Percentiles rank a stretch among this genome's conserved stretches.
Evolutionary conservation across 2,797 vertebrate species (phyloP).

Genomic region (Cheirogaleus major): DNA sequence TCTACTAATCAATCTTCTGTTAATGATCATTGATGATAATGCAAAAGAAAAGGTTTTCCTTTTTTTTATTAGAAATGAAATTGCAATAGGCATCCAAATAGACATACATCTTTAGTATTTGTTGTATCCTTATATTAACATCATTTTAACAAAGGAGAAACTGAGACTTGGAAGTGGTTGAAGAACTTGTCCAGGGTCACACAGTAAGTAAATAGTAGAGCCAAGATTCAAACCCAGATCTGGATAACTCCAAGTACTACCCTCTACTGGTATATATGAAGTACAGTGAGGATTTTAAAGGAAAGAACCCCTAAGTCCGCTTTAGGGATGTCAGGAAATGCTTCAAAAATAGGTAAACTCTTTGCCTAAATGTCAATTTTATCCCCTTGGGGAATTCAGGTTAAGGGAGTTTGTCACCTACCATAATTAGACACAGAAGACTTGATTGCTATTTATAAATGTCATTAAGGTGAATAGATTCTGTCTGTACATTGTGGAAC

Average conservation of each 20-base stretch:
- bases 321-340: not conserved
- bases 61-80: conserved; percentile 23
- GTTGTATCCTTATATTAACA: not conserved
- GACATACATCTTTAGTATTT: not conserved
- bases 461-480: not conserved
- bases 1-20: not conserved
- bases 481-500: not conserved
- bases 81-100: not conserved
- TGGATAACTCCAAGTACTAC: not conserved
- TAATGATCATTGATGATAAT: not conserved
- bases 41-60: not conserved
- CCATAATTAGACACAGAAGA: not conserved
- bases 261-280: not conserved
- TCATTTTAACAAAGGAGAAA: not conserved
- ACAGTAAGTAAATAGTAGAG: not conserved
- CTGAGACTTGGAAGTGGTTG: not conserved
- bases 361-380: not conserved
- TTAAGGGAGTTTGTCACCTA: not conserved
- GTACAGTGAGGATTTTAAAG: not conserved
- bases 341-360: not conserved
- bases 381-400: not conserved
- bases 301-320: not conserved
- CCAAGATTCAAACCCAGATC: not conserved
- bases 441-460: not conserved
- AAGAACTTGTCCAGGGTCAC: not conserved